phyloP scores from a whole-genome alignment of 2,888 invertebrate species.

The Hanleya hanleyi region DNA sequence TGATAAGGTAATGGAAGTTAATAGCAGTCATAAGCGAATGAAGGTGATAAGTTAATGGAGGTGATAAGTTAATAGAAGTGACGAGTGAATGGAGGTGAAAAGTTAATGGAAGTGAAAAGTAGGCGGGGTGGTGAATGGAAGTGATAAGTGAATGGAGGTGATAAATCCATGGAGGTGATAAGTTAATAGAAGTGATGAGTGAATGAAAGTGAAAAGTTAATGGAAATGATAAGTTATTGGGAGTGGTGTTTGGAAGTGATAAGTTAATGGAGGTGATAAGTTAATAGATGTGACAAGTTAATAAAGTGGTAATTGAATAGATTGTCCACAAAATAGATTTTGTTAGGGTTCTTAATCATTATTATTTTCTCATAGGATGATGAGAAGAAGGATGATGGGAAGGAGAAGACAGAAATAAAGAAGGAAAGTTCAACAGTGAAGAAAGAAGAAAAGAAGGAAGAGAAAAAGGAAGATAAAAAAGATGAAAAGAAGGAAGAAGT shows the following conservation, averaged over 20 bases:
- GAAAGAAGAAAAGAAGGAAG: conserved; percentile 73
- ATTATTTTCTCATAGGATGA: conserved; percentile 74
- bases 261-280: too few relatives aligned
- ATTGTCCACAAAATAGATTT: too few relatives aligned
- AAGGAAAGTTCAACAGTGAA: conserved; percentile 26
- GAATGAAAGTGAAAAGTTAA: too few relatives aligned
- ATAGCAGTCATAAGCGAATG: too few relatives aligned
- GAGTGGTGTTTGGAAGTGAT: conserved; percentile 88
- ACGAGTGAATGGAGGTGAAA: too few relatives aligned
- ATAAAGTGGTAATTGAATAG: too few relatives aligned
- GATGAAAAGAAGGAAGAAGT: conserved; percentile 57
- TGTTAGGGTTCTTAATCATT: neutral
- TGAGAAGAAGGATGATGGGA: conserved; percentile 83
- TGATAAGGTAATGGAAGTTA: too few relatives aligned
- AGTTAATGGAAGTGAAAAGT: neutral
- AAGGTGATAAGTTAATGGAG: neutral
- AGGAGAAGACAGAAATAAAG: conserved; percentile 41
- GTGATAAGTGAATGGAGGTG: too few relatives aligned
- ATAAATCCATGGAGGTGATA: too few relatives aligned
- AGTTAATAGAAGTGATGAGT: too few relatives aligned
- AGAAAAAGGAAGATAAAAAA: conserved; percentile 76
- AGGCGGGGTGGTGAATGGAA: neutral
- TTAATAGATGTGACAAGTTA: too few relatives aligned
- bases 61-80: neutral
- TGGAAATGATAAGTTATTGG: too few relatives aligned